A percentile compares a stretch with the other conserved stretches of the same genome.
Evolutionary conservation across 2,888 invertebrate genomes (phyloP).

Genomic region (Brassicogethes aeneus): DNA sequence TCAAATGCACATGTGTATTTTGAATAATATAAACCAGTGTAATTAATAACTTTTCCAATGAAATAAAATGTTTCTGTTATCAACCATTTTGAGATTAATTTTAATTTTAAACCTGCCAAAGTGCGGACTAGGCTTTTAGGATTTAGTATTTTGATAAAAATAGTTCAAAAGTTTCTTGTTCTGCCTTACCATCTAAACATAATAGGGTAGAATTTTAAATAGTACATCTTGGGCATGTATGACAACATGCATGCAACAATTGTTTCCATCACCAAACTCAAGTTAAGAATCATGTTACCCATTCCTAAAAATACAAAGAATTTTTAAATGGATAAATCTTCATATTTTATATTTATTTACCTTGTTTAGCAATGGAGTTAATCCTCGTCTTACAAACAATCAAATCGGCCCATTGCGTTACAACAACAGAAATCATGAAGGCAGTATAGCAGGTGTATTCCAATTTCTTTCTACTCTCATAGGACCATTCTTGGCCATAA

Average conservation of each 20-base stretch:
- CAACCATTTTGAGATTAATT: too few species aligned
- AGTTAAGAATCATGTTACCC: constrained; percentile 57
- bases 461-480: constrained; percentile 57
- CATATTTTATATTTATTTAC: too few species aligned
- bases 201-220: constrained; percentile 59
- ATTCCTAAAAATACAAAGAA: constrained; percentile 40
- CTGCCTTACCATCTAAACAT: constrained; percentile 52
- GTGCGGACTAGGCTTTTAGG: too few species aligned
- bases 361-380: constrained; percentile 65
- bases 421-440: constrained; percentile 72
- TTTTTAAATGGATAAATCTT: neutral
- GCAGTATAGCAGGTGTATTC: constrained; percentile 76
- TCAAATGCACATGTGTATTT: too few species aligned
- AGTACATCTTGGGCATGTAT: constrained; percentile 55
- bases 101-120: too few species aligned
- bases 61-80: too few species aligned
- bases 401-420: constrained; percentile 71
- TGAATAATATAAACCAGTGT: too few species aligned
- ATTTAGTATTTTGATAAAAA: too few species aligned
- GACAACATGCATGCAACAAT: constrained; percentile 56
- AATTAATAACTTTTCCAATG: too few species aligned
- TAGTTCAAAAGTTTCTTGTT: too few species aligned
- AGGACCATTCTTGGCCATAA: constrained; percentile 74
- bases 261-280: constrained; percentile 54
- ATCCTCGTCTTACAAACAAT: constrained; percentile 74